Evolutionary conservation across 2,113 vertebrate genomes (phyloP).

Genomic region (Thunnus thynnus): DNA sequence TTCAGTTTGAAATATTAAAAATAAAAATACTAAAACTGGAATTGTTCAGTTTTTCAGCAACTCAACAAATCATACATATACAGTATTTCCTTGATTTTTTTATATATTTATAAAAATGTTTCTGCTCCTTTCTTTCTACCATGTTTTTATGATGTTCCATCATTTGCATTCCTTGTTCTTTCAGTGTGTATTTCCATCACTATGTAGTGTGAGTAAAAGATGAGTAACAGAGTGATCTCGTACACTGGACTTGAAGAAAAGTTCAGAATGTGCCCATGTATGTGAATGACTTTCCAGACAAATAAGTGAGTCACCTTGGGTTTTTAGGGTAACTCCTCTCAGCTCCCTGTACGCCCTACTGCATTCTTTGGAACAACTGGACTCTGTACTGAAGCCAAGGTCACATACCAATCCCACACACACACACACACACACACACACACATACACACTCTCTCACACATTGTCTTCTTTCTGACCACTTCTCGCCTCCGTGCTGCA

Average conservation of each 20-base stretch:
- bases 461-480: constrained; percentile 42
- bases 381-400: constrained; percentile 71
- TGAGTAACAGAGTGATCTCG: constrained; percentile 4
- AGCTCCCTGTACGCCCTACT: constrained; percentile 30
- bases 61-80: not conserved
- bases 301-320: constrained; percentile 68
- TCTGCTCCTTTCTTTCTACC: not conserved
- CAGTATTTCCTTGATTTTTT: not conserved
- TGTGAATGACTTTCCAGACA: constrained; percentile 35
- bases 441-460: constrained; percentile 24
- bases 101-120: too few species aligned
- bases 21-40: too few species aligned
- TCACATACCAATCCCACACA: constrained; percentile 63
- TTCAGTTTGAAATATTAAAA: too few species aligned
- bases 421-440: constrained; percentile 38
- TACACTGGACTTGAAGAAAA: not conserved
- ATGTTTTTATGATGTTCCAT: not conserved
- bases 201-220: not conserved
- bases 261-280: not conserved
- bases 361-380: constrained; percentile 74
- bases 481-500: constrained; percentile 38
- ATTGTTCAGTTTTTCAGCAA: too few species aligned
- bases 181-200: not conserved
- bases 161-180: not conserved
- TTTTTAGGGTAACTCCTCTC: constrained; percentile 58